A percentile compares a stretch with the other conserved stretches of the same genome.
Conservation (phyloP, 2,797 vertebrate species). For the Furcifer pardalis region DNA sequence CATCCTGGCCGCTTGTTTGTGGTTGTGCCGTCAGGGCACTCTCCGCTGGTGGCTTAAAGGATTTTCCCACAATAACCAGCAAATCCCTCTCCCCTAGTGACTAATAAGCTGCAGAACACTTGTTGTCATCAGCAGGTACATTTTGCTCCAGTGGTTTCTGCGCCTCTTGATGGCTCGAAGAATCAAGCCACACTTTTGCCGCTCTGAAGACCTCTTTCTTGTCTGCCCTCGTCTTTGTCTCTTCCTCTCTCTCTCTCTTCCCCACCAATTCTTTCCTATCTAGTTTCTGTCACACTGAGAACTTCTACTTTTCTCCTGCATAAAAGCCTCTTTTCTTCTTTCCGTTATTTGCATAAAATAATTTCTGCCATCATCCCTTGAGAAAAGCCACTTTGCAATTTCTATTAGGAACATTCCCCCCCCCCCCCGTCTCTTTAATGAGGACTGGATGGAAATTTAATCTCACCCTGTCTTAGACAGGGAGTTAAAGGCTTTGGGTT, state of each 20-base stretch:
- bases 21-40: conserved; percentile 58
- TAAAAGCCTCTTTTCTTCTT: neutral
- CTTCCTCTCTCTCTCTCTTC: accelerated
- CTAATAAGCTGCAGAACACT: conserved; percentile 55
- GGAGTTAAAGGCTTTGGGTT: neutral
- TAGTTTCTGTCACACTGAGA: neutral
- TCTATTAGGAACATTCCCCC: neutral
- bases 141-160: neutral
- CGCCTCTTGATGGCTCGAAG: neutral
- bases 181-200: neutral
- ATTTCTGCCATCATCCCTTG: neutral
- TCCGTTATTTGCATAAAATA: neutral
- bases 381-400: neutral
- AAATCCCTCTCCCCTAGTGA: conserved; percentile 63
- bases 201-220: neutral
- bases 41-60: conserved; percentile 62
- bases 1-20: conserved; percentile 35
- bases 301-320: neutral
- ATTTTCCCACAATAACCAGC: conserved; percentile 72
- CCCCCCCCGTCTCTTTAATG: neutral
- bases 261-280: conserved; percentile 13
- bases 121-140: conserved; percentile 46
- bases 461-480: neutral
- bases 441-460: neutral
- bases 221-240: too few relatives aligned